A percentile compares a stretch with the other conserved stretches of the same genome.
phyloP scores from a whole-genome alignment of 2,113 vertebrate genomes.

The Nerophis lumbriciformis region DNA sequence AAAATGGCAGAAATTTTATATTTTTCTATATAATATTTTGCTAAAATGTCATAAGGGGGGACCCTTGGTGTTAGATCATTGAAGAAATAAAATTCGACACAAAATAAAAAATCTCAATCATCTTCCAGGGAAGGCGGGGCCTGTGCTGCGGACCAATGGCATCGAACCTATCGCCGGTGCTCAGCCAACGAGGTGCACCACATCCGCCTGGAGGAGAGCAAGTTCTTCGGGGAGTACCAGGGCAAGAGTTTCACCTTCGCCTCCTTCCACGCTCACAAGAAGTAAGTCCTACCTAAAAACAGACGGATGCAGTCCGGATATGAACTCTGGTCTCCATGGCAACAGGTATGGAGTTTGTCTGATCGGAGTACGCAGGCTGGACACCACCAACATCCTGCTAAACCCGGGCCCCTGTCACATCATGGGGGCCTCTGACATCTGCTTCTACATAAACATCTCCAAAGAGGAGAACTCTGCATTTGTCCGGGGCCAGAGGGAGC shows the following conservation, averaged over 20 bases:
- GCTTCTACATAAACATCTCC: slow-evolving; percentile 82
- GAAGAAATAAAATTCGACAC: slow-evolving; percentile 19
- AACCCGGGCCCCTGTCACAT: slow-evolving; percentile 80
- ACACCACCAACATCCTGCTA: slow-evolving; percentile 76
- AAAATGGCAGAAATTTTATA: no score
- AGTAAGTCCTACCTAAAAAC: slow-evolving; percentile 58
- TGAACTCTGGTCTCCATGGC: slow-evolving; percentile 8
- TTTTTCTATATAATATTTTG: no score
- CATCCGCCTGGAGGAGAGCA: slow-evolving; percentile 79
- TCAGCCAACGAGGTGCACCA: slow-evolving; percentile 81
- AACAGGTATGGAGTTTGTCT: slow-evolving; percentile 78
- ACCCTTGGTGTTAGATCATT: slow-evolving; percentile 17
- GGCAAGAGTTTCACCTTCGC: slow-evolving; percentile 82
- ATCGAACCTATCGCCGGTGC: slow-evolving; percentile 77
- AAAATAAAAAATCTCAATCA: background rate
- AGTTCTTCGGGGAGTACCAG: slow-evolving; percentile 81
- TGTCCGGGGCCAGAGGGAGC: slow-evolving; percentile 72
- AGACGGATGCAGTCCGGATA: background rate
- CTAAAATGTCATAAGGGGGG: no score
- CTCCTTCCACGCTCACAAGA: slow-evolving; percentile 81
- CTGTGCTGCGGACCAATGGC: slow-evolving; percentile 77
- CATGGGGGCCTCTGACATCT: slow-evolving; percentile 76
- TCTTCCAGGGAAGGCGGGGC: slow-evolving; percentile 59
- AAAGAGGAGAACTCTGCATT: slow-evolving; percentile 83
- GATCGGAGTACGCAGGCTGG: slow-evolving; percentile 74